These are phyloP conservation scores for Marmota flaviventris DNA, from an alignment of 2,113 vertebrate genomes.

Conservation along the genomic window DNA sequence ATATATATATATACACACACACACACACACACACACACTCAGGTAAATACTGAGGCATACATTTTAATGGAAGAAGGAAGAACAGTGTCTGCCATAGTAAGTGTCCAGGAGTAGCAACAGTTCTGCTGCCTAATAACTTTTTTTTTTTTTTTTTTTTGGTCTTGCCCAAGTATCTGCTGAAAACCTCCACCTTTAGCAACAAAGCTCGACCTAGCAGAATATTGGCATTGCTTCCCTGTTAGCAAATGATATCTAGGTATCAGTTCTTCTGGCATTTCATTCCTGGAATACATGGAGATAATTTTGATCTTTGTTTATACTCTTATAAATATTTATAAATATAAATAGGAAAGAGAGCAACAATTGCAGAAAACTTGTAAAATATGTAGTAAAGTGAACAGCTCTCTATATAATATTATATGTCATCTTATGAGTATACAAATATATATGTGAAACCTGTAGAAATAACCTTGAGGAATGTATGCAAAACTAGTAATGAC, in stretches of 20 bases:
- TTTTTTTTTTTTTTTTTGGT: background rate
- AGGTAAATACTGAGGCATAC: background rate
- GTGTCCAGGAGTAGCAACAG: background rate
- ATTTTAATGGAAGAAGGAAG: background rate
- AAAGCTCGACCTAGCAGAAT: background rate
- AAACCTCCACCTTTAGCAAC: background rate
- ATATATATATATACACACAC: no score
- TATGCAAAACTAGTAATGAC: background rate
- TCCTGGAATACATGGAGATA: background rate
- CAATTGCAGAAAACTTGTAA: background rate
- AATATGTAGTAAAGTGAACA: constrained; percentile 29
- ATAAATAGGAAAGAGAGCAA: background rate
- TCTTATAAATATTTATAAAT: background rate
- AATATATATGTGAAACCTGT: background rate
- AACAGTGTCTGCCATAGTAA: background rate
- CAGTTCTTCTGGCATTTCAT: background rate
- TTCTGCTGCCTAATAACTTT: background rate
- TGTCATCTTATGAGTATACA: background rate
- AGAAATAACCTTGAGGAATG: background rate
- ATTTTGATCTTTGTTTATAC: background rate
- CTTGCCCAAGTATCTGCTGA: background rate
- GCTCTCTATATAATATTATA: background rate
- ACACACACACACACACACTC: background rate
- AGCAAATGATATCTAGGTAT: background rate
- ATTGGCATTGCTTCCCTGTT: background rate